Percentiles rank a stretch among this genome's conserved stretches.
phyloP scores from a whole-genome alignment of 2,113 vertebrate genomes.

The Amia ocellicauda region DNA sequence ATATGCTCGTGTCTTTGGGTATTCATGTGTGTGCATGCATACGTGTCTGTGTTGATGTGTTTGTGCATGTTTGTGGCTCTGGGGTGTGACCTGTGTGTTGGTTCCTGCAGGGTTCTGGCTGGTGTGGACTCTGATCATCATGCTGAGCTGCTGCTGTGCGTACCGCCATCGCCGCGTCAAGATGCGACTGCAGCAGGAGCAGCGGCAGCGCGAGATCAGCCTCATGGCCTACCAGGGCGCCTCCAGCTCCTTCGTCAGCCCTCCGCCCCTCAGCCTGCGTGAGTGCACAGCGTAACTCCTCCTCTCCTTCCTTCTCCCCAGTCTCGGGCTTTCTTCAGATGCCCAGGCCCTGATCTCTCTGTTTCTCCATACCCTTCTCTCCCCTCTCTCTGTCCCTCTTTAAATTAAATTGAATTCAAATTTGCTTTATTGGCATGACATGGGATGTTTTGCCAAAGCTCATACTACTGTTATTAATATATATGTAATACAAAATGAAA shows the following conservation, averaged over 20 bases:
- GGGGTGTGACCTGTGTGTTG: neutral
- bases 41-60: neutral
- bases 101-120: slow-evolving; percentile 74
- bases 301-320: too few relatives aligned
- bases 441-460: too few relatives aligned
- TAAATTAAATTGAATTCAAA: too few relatives aligned
- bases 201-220: slow-evolving; percentile 76
- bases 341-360: too few relatives aligned
- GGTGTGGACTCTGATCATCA: slow-evolving; percentile 77
- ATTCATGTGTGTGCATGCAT: neutral
- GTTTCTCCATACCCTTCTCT: too few relatives aligned
- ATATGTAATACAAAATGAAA: too few relatives aligned
- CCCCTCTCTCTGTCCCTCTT: too few relatives aligned
- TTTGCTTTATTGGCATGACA: too few relatives aligned
- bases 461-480: too few relatives aligned
- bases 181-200: slow-evolving; percentile 76
- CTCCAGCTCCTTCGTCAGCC: slow-evolving; percentile 65
- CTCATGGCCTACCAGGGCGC: slow-evolving; percentile 79
- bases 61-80: neutral
- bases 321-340: too few relatives aligned
- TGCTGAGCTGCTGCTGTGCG: slow-evolving; percentile 80
- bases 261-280: slow-evolving; percentile 68
- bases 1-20: neutral
- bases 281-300: slow-evolving; percentile 37
- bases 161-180: slow-evolving; percentile 76